These are phyloP conservation scores for Drosophila bocki DNA, from an alignment of 1,140 invertebrate genomes.

Conservation along the genomic window DNA sequence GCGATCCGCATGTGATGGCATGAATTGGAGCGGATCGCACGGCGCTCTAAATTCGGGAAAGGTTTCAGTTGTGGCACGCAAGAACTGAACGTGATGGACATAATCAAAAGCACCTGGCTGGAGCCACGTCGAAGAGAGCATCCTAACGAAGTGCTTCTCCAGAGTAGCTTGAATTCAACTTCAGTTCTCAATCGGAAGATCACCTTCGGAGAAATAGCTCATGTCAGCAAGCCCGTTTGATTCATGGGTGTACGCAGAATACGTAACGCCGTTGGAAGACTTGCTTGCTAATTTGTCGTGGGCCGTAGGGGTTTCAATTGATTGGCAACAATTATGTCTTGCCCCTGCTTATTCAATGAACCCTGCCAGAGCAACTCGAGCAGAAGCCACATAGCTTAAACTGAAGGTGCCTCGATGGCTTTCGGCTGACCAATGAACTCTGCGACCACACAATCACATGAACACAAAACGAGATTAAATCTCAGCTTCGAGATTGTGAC, in stretches of 20 bases:
- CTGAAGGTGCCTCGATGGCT: conserved; percentile 57
- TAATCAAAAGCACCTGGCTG: neutral
- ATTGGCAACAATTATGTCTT: conserved; percentile 63
- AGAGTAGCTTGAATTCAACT: neutral
- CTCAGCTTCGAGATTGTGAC: conserved; percentile 18
- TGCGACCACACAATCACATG: conserved; percentile 1
- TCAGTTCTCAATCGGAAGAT: conserved; percentile 8
- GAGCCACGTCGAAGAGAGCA: neutral
- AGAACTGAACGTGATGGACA: conserved; percentile 26
- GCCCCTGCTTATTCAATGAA: conserved; percentile 38
- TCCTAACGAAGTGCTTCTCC: neutral
- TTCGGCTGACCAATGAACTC: conserved; percentile 67
- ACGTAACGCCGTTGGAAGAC: conserved; percentile 27
- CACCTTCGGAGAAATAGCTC: neutral
- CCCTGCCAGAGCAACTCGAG: conserved; percentile 26
- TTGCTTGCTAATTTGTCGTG: conserved; percentile 32
- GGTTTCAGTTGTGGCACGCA: neutral
- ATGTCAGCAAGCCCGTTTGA: conserved; percentile 6
- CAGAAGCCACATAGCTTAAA: conserved; percentile 6
- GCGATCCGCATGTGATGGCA: conserved; percentile 61
- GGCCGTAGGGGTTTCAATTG: conserved; percentile 43
- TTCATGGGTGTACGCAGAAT: conserved; percentile 1
- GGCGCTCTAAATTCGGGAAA: conserved; percentile 3
- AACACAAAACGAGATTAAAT: conserved; percentile 13
- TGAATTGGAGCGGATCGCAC: conserved; percentile 16